Conservation (phyloP, 2,797 vertebrate genomes). For the Pteronotus mesoamericanus region DNA sequence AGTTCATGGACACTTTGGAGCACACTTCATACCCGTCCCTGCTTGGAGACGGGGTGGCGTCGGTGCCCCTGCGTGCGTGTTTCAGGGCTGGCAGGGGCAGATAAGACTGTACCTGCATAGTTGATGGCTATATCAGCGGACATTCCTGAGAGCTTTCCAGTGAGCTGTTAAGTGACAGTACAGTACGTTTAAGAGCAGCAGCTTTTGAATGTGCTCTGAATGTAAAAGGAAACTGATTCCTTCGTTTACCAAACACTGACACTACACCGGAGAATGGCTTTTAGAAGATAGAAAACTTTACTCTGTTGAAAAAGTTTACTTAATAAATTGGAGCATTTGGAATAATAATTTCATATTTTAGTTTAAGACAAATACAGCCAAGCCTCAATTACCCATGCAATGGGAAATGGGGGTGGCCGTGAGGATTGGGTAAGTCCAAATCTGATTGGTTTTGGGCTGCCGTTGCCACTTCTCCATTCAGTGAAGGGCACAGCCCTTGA, state of each 20-base stretch:
- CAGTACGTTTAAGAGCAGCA: not conserved
- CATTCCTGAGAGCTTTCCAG: conserved; percentile 36
- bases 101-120: not conserved
- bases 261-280: not conserved
- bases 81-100: conserved; percentile 16
- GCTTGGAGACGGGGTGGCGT: not conserved
- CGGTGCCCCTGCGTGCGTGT: not conserved
- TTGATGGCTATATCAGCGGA: not conserved
- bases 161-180: conserved; percentile 61
- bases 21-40: not conserved
- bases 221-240: not conserved
- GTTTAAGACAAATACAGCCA: conserved; percentile 36
- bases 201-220: conserved; percentile 19
- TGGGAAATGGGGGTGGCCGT: not conserved
- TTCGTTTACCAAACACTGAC: not conserved
- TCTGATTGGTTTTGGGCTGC: not conserved
- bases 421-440: not conserved
- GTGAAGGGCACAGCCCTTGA: not conserved
- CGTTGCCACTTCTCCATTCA: not conserved
- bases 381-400: conserved; percentile 51
- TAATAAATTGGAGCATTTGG: not conserved
- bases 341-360: not conserved
- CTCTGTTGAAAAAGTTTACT: not conserved
- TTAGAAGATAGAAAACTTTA: not conserved
- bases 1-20: not conserved